phyloP scores from a whole-genome alignment of 2,888 invertebrate species.

The Dynastes grantii region DNA sequence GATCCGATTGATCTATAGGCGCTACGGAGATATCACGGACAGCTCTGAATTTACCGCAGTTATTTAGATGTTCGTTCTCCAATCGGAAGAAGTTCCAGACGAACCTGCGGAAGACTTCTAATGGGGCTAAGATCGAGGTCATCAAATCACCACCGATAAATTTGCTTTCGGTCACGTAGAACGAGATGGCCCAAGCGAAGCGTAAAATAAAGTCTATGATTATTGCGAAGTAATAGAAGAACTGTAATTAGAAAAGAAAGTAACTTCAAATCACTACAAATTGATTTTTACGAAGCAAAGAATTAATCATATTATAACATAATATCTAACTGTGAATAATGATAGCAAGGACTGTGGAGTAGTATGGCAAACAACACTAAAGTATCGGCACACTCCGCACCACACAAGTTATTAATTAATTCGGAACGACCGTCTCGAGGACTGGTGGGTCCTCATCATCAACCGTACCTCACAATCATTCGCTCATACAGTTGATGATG shows the following conservation, averaged over 20 bases:
- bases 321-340: neutral
- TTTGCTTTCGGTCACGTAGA: conserved; percentile 79
- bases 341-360: no score
- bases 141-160: conserved; percentile 79
- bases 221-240: conserved; percentile 89
- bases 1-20: conserved; percentile 84
- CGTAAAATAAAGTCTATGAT: conserved; percentile 85
- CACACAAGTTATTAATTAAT: no score
- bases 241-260: conserved; percentile 69
- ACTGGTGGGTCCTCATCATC: no score
- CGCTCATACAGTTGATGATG: no score
- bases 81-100: conserved; percentile 93
- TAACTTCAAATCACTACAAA: neutral
- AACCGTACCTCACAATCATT: no score
- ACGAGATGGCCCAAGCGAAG: conserved; percentile 84
- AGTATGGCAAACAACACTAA: no score
- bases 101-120: conserved; percentile 82
- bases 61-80: conserved; percentile 92
- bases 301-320: neutral
- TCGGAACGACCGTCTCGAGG: no score
- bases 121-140: conserved; percentile 77
- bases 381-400: no score
- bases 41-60: conserved; percentile 91
- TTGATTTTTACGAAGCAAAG: no score
- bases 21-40: conserved; percentile 89